These are phyloP conservation scores for Lycophotia porphyrea DNA, from an alignment of 2,888 invertebrate genomes.

Conservation along the genomic window DNA sequence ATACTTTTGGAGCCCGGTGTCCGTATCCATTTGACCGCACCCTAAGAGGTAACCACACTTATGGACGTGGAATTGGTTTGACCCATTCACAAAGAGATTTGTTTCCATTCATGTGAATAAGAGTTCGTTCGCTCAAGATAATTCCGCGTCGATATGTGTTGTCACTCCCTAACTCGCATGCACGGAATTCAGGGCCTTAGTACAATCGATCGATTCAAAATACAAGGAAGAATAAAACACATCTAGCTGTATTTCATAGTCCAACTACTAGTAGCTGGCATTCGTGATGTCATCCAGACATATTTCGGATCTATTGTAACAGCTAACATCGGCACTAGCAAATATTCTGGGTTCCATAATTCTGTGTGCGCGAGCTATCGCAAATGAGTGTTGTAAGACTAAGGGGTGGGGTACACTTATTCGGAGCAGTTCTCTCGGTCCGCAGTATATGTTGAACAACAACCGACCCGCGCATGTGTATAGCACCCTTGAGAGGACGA, in stretches of 20 bases:
- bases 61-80: neutral
- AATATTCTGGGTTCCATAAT: neutral
- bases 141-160: neutral
- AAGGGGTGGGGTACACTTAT: neutral
- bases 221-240: neutral
- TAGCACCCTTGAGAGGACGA: neutral
- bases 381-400: conserved; percentile 29
- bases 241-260: neutral
- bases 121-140: neutral
- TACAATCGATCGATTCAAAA: neutral
- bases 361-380: conserved; percentile 4
- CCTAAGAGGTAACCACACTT: neutral
- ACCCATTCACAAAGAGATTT: neutral
- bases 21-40: neutral
- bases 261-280: neutral
- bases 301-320: neutral
- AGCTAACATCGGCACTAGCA: neutral
- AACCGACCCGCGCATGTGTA: neutral
- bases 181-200: neutral
- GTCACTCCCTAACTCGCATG: neutral
- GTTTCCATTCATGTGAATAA: neutral
- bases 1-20: neutral
- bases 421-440: neutral
- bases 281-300: neutral
- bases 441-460: neutral